Evolutionary conservation across 2,888 invertebrate species (phyloP).

Genomic region (Eupithecia vulgata): DNA sequence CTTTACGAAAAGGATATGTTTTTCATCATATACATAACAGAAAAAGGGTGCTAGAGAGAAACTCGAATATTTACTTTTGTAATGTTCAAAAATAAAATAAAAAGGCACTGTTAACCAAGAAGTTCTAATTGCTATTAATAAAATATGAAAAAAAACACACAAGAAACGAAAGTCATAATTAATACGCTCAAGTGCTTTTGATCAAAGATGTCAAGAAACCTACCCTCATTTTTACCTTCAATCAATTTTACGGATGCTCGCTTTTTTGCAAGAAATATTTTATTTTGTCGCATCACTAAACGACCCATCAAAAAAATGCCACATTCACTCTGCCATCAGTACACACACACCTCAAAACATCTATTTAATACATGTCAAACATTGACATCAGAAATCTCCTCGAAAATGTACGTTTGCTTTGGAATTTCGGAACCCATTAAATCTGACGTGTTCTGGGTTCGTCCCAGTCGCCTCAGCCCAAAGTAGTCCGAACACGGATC

Average conservation of each 20-base stretch:
- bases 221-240: slow-evolving; percentile 11
- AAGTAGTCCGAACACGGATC: too few relatives aligned
- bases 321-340: neutral
- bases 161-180: slow-evolving; percentile 7
- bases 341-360: neutral
- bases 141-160: neutral
- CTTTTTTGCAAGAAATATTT: slow-evolving; percentile 14
- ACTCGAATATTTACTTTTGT: neutral
- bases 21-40: too few relatives aligned
- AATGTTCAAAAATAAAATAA: neutral
- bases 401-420: neutral
- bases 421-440: neutral
- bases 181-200: slow-evolving; percentile 1
- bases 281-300: slow-evolving; percentile 21
- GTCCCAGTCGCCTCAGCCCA: too few relatives aligned
- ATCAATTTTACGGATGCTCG: slow-evolving; percentile 11
- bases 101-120: neutral
- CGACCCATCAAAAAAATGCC: slow-evolving; percentile 15
- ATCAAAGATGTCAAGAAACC: slow-evolving; percentile 12
- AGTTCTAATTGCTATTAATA: neutral
- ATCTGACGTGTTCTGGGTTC: neutral
- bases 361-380: neutral
- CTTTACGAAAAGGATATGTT: neutral
- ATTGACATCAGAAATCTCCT: neutral
- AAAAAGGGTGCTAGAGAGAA: neutral